Conservation (phyloP, 2,113 vertebrate genomes). For the Cyrtonyx montezumae region DNA sequence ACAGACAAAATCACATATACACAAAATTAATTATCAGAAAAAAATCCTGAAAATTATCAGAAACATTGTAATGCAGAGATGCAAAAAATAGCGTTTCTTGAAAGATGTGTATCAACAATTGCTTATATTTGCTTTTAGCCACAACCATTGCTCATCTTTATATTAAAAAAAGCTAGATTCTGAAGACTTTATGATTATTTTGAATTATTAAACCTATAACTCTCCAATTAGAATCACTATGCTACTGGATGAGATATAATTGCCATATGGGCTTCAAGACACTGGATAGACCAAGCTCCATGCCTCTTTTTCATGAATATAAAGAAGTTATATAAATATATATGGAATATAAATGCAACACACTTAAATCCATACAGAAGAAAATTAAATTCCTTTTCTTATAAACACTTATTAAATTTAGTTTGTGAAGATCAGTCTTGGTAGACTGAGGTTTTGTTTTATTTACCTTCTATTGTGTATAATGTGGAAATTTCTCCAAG, state of each 20-base stretch:
- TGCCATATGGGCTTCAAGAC: neutral
- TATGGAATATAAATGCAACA: neutral
- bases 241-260: neutral
- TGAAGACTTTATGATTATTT: neutral
- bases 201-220: constrained; percentile 1
- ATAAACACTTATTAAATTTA: neutral
- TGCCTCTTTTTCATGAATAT: neutral
- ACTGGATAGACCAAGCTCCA: neutral
- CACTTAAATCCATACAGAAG: neutral
- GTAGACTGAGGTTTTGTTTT: neutral
- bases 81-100: neutral
- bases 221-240: neutral
- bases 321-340: neutral
- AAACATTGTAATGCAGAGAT: neutral
- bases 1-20: neutral
- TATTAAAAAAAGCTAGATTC: neutral
- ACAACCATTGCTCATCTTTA: neutral
- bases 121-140: neutral
- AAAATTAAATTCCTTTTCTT: neutral
- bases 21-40: neutral
- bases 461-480: neutral
- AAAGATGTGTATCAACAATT: neutral
- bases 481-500: neutral
- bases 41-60: neutral
- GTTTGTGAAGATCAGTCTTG: neutral